Base-by-base conservation (phyloP, 2,888 invertebrate species). In the Neoascia interrupta region DNA sequence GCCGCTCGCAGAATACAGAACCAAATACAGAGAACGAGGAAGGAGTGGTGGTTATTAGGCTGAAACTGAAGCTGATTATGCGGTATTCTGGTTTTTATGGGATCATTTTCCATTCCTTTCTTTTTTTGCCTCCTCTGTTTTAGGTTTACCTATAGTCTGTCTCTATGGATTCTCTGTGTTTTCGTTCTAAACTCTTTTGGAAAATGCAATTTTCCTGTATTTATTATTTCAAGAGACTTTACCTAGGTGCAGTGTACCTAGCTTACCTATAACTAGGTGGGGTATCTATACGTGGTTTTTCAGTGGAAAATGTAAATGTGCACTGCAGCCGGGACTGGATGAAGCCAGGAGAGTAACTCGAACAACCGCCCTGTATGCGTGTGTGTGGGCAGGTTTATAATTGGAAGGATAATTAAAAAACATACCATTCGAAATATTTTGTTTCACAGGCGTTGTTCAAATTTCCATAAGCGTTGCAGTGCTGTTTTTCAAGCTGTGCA, bases 1-100 rank as follows among this genome's bases (percentile, higher is more conserved):
- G 53, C 31, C 26, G 26, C 4, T 26, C 5, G 26, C 16, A 56
- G 66, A 31, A 64, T 13, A 36, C 13, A 36, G 26, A 43, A 45
- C 16, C 43, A 23, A 64, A 31, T n/a, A n/a, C 34, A 45, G 28
- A 54, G 39, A 74, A 74, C 68, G 10, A 61, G 54, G 61, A 70
- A 70, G 70, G 64, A 76, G 56, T 70, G 58, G 53, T 51, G 61
- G 60, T 72, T 66, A 79, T 79, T 61, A 73, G 61, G 66, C 73
- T 79, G 76, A 79, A 79, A 79, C 66, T 73, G 61, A 73, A 79
- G 79, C 73, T 79, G 70, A 76, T 76, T 76, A 76, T 76, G 72
- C 76, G 72, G 76, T 72, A 58, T 72, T 76, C 72, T 70, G 76
- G 53, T 72, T 76, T 76, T 76, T 76, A 76, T 76, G 72, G 58